A percentile compares a stretch with the other conserved stretches of the same genome.
These are phyloP conservation scores for Escarpia spicata DNA, from an alignment of 2,888 invertebrate genomes.

Conservation along the genomic window DNA sequence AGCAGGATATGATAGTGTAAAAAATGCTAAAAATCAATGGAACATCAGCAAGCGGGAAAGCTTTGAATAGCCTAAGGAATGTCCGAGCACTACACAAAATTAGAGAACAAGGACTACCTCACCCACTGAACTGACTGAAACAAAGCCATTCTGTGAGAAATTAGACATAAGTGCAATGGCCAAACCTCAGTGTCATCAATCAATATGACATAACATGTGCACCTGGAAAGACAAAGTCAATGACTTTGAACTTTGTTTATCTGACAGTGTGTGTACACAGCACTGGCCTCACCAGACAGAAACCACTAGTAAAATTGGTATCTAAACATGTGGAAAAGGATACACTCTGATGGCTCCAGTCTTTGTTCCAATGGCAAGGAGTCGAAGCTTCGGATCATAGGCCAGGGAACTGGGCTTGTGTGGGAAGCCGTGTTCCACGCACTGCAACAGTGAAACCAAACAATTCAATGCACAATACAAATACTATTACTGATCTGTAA, in stretches of 20 bases:
- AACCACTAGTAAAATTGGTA: neutral
- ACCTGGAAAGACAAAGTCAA: neutral
- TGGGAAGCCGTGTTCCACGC: slow-evolving; percentile 96
- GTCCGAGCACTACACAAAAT: neutral
- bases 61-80: neutral
- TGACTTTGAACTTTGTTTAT: neutral
- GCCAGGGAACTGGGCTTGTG: slow-evolving; percentile 94
- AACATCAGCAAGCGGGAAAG: neutral
- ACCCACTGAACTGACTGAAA: too few species aligned
- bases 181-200: neutral
- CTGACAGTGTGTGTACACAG: neutral
- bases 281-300: neutral
- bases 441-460: slow-evolving; percentile 71
- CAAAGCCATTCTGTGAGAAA: too few species aligned
- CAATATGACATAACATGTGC: neutral
- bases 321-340: slow-evolving; percentile 31
- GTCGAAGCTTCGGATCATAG: slow-evolving; percentile 87
- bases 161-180: neutral
- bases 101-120: neutral
- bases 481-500: neutral
- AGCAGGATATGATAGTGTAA: too few species aligned
- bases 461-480: neutral
- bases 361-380: slow-evolving; percentile 93
- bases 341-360: slow-evolving; percentile 71
- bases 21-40: neutral